phyloP scores from a whole-genome alignment of 2,113 vertebrate species.

The Dromiciops gliroides region DNA sequence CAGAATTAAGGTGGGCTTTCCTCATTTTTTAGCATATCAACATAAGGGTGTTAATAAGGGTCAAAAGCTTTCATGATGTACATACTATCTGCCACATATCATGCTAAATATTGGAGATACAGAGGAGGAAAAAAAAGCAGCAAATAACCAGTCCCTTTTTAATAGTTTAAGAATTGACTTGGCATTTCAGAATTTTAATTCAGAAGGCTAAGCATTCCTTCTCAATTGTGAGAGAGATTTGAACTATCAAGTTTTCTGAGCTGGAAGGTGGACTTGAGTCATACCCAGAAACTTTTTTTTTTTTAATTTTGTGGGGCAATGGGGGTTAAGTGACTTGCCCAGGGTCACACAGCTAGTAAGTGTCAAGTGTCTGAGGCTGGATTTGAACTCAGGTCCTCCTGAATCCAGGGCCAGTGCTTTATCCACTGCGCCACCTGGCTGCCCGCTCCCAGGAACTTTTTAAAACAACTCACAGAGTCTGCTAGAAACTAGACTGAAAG shows the following conservation, averaged over 20 bases:
- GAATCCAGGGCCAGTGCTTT: too few species aligned
- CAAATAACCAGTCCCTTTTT: background rate
- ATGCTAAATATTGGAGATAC: background rate
- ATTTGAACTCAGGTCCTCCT: too few species aligned
- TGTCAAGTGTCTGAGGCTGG: too few species aligned
- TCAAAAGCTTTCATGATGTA: background rate
- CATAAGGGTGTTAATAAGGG: background rate
- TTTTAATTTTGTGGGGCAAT: too few species aligned
- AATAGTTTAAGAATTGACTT: background rate
- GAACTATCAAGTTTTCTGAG: background rate
- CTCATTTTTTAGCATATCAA: slow-evolving; percentile 9
- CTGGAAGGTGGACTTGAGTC: background rate
- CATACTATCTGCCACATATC: background rate
- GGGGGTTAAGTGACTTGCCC: too few species aligned
- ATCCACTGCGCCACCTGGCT: too few species aligned
- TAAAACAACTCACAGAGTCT: background rate
- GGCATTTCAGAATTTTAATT: background rate
- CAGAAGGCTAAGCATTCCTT: background rate
- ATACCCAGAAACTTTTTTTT: background rate
- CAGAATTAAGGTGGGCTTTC: background rate
- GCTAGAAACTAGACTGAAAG: background rate
- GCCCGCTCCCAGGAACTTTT: too few species aligned
- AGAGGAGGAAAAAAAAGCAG: background rate
- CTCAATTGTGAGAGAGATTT: background rate
- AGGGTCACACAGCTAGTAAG: too few species aligned